Conservation (phyloP, 1,140 invertebrate genomes). For the Sipha flava region DNA sequence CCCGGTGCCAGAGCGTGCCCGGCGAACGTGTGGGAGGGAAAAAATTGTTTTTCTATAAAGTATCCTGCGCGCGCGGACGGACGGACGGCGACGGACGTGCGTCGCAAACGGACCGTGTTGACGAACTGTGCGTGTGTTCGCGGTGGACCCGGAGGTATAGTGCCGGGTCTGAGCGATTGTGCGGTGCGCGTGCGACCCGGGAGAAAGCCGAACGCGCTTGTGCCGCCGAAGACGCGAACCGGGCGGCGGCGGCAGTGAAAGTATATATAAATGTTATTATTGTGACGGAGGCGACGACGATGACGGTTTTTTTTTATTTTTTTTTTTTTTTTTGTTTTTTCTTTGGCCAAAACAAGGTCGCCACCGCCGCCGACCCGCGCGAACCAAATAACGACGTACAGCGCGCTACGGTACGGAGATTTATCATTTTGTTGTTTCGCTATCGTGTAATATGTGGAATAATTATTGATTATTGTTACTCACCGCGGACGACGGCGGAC, state of each 20-base stretch:
- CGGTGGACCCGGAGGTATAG: background rate
- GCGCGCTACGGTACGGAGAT: too few species aligned
- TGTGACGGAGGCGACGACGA: too few species aligned
- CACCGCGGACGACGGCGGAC: too few species aligned
- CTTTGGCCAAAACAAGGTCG: background rate
- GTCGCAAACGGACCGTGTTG: background rate
- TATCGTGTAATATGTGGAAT: too few species aligned
- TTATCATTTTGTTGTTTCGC: too few species aligned
- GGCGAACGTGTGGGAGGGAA: too few species aligned
- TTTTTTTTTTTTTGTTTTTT: background rate
- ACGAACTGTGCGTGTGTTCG: background rate
- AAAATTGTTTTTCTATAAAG: too few species aligned
- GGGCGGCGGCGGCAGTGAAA: background rate
- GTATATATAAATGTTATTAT: background rate
- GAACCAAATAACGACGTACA: background rate
- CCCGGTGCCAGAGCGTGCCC: background rate
- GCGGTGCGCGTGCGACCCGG: background rate
- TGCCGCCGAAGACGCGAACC: background rate
- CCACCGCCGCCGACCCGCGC: background rate
- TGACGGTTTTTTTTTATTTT: background rate
- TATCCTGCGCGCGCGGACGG: background rate
- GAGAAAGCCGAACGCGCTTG: background rate
- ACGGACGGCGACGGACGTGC: background rate
- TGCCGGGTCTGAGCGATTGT: background rate
- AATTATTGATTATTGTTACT: too few species aligned